Evolutionary conservation across 2,113 vertebrate genomes (phyloP), one percentile per base, ranked within the genome.

Genomic region (Bos indicus): DNA sequence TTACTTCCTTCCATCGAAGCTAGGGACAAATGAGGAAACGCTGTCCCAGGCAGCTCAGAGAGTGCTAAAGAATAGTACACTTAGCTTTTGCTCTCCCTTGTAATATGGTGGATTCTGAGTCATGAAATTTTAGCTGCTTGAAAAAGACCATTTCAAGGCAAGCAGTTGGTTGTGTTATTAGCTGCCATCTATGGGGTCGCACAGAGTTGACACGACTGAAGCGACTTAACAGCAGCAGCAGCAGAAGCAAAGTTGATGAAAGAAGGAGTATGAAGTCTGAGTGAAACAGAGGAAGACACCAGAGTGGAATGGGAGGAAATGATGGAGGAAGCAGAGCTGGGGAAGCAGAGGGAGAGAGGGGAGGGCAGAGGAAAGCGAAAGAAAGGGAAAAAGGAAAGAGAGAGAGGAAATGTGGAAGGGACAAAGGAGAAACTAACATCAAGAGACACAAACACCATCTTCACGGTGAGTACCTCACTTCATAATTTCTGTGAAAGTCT

Each of bases 1-100:
- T 96, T 95, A 54, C 80, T 95, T 74, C 84, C 60, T 67, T 96
- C 56, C 13, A 33, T 17, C 0, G 30, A 97, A 93, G 67, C 97
- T 86, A 95, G 26, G 6, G 67, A 59, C 78, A 21, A 84, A 57
- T 67, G 25, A 52, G 48, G 60, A 78, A 60, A 89, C 21, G n/a
- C 60, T 21, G 56, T 2, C 78, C 56, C 87, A 52, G 54, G 82
- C 90, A 88, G 86, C 82, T 96, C 77, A n/a, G 62, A 5, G 36
- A 48, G 30, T 28, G 23, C 80, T 0, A 59, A 64, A 90, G 60
- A 82, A 26, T 5, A 64, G 30, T 43, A 26, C 25, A 77, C 46
- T 77, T 64, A 92, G 94, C 40, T 94, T 95, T 85, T 51, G 7
- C 62, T 77, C 80, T 82, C 71, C 86, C 56, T 81, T 80, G 67